Conservation (phyloP, 1,140 invertebrate genomes). For the Lasaia peninsularis region DNA sequence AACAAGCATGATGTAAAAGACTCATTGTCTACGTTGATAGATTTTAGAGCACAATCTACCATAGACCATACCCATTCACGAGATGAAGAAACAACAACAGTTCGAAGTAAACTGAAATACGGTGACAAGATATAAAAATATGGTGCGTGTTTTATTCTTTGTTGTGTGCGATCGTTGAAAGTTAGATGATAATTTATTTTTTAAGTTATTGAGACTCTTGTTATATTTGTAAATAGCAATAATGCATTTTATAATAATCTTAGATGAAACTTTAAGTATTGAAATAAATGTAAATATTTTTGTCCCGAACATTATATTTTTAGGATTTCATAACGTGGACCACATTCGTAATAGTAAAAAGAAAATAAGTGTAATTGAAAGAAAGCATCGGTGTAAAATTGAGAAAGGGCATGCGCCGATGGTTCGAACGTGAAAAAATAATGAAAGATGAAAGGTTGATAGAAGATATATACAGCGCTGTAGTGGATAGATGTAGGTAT, state of each 20-base stretch:
- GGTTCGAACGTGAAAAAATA: too few relatives aligned
- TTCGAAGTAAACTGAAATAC: slow-evolving; percentile 53
- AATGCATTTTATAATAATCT: slow-evolving; percentile 63
- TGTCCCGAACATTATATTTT: too few relatives aligned
- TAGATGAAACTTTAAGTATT: slow-evolving; percentile 38
- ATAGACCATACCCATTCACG: slow-evolving; percentile 19
- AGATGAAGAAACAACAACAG: slow-evolving; percentile 23
- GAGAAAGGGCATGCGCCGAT: too few relatives aligned
- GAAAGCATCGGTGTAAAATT: too few relatives aligned
- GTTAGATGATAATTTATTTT: slow-evolving; percentile 18
- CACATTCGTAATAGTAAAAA: too few relatives aligned
- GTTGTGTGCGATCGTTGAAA: slow-evolving; percentile 10
- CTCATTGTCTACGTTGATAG: slow-evolving; percentile 11
- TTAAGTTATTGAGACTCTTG: slow-evolving; percentile 12
- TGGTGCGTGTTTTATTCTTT: slow-evolving; percentile 26
- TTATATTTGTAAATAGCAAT: slow-evolving; percentile 32
- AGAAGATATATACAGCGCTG: too few relatives aligned
- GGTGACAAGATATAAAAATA: slow-evolving; percentile 62
- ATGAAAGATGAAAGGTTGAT: too few relatives aligned
- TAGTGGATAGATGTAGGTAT: too few relatives aligned
- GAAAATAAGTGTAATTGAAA: too few relatives aligned
- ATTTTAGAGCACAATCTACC: slow-evolving; percentile 23
- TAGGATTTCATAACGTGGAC: too few relatives aligned
- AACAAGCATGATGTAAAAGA: slow-evolving; percentile 18
- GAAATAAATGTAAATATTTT: slow-evolving; percentile 22